phyloP scores from a whole-genome alignment of 2,888 invertebrate species.

The Thyatira batis region DNA sequence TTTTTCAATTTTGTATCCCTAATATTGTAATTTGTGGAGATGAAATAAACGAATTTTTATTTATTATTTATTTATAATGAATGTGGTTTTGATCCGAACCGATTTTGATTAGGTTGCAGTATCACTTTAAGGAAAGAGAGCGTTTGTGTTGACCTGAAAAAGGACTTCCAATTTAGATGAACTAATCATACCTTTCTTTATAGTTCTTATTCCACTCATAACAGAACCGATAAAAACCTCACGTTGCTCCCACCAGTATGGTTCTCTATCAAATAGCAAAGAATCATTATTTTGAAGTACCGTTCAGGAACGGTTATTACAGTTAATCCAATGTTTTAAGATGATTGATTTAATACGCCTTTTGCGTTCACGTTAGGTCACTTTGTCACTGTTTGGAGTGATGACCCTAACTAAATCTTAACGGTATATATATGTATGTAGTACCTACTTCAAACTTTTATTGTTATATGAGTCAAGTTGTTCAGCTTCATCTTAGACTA shows the following conservation, averaged over 20 bases:
- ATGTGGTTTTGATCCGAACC: too few relatives aligned
- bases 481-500: too few relatives aligned
- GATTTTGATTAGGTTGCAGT: too few relatives aligned
- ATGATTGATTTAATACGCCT: conserved; percentile 19
- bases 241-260: neutral
- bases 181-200: neutral
- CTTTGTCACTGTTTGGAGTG: conserved; percentile 18
- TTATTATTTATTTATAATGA: too few relatives aligned
- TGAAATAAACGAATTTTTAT: too few relatives aligned
- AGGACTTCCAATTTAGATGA: too few relatives aligned
- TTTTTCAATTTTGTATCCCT: too few relatives aligned
- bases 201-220: neutral
- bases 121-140: too few relatives aligned
- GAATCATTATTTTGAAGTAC: conserved; percentile 1
- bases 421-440: conserved; percentile 8
- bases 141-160: too few relatives aligned
- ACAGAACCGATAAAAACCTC: neutral
- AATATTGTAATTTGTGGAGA: too few relatives aligned
- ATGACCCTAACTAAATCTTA: neutral
- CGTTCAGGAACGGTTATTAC: conserved; percentile 10
- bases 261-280: neutral
- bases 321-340: conserved; percentile 25
- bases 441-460: neutral
- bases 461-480: neutral
- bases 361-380: conserved; percentile 7